Evolutionary conservation across 2,888 invertebrate genomes (phyloP), one percentile per base, ranked within the genome.

Genomic region (Syritta pipiens): DNA sequence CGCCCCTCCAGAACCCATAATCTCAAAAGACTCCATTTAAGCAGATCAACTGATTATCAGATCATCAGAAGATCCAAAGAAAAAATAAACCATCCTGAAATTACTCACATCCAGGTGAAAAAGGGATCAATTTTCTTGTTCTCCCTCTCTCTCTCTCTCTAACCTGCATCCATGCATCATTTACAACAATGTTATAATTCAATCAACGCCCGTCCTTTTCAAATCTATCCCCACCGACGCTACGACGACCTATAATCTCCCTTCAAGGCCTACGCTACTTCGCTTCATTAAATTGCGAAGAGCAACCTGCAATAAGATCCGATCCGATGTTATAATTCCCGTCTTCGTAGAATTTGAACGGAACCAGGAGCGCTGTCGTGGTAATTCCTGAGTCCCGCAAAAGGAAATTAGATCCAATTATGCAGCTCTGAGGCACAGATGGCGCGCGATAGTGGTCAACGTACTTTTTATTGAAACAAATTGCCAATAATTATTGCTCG

Each of bases 401-500:
- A 57, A 76, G 62, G 63, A 76, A 63, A 76, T 71, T 44, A 63
- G 71, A 57, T 69, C 5, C 63, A 69, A 63, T 68, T 57, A 51
- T n/a, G n/a, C 63, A 51, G 49, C 49, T 40, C 26, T 12, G 57
- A 69, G 42, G 62, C 55, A 44, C 55, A 44, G 69, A 57, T 46
- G 48, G 28, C 28, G 42, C 42, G 19, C 3, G 51, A 76, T 63
- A 44, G 28, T 62, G 62, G 69, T 57, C 71, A 77, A 72, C 28
- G 63, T 53, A 72, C 72, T 72, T 72, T 77, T 72, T 51, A 77
- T 77, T 72, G 77, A 77, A 72, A 72, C 72, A 72, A 77, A 77
- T 77, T 72, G 60, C 65, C 28, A 72, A 72, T 72, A 77, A 77
- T 77, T 77, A 77, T 48, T 60, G 59, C 72, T 60, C 17, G 76